Base-by-base conservation (phyloP, 2,888 invertebrate species). In the Andrena dorsata region DNA sequence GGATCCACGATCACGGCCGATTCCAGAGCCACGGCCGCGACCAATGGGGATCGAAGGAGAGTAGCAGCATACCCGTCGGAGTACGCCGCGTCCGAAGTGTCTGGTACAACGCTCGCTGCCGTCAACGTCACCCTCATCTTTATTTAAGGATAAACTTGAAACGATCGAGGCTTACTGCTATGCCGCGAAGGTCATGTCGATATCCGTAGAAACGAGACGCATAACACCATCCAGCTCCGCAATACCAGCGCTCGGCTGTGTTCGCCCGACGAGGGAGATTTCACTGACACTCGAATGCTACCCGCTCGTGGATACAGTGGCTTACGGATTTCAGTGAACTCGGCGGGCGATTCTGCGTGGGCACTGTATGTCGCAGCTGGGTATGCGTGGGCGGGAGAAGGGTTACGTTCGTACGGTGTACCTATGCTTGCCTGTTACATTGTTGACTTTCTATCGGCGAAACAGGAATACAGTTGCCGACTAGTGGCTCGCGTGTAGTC, bases 361-460 rank as follows among this genome's bases (percentile, higher is more conserved):
- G 78, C 20, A 56, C 13, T 23, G 26, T 23, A 47, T 58, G 30
- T 26, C 6, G 61, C 28, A 63, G 70, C 16, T 74, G 75, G 65
- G 53, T 66, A 63, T 23, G 63, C 35, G 58, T 41, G 10, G 1
- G 30, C 5, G 8, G 16, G 20, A 51, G 47, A 47, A 23, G 53
- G 64, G 53, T n/a, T 65, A 32, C 10, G 51, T 47, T 47, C 10
- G 69, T 23, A 53, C 26, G n/a, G 23, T 73, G 30, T 49, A 49
- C 53, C 51, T 49, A 26, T 41, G 73, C 47, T 26, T 13, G 41
- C 32, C 26, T 64, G 58, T 69, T 76, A 66, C 65, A 75, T 83
- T 83, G 82, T 85, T 83, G 86, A 83, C 82, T 83, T 86, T 83
- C 85, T 82, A 85, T 53, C 41, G 73, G n/a, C 30, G 71, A 64